Conservation (phyloP, 1,140 invertebrate species). For the Diachasmimorpha longicaudata region DNA sequence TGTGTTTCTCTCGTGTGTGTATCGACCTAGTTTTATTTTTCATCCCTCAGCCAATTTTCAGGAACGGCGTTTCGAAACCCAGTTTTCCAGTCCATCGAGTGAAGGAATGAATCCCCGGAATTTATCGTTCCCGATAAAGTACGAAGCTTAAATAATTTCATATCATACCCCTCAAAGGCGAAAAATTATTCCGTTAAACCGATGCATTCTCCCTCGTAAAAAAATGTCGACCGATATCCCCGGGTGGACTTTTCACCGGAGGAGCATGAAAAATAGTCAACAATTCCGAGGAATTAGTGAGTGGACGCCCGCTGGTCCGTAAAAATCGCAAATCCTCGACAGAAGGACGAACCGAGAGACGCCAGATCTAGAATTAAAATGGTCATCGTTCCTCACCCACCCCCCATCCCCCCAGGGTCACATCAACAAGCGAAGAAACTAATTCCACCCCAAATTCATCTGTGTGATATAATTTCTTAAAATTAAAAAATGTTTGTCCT, state of each 20-base stretch:
- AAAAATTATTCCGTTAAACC: not conserved
- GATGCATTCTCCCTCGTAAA: too few relatives aligned
- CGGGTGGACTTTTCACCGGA: too few relatives aligned
- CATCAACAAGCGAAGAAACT: not conserved
- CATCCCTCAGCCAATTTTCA: not conserved
- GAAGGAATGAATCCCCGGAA: too few relatives aligned
- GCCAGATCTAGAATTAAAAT: not conserved
- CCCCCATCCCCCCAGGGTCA: not conserved
- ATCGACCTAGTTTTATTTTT: slow-evolving; percentile 22
- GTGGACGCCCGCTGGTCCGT: slow-evolving; percentile 40
- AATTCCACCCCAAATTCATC: too few relatives aligned
- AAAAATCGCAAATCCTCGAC: slow-evolving; percentile 41
- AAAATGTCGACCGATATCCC: too few relatives aligned
- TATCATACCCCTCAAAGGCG: too few relatives aligned
- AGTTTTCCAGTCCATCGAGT: too few relatives aligned
- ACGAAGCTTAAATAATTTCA: too few relatives aligned
- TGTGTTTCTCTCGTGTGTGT: too few relatives aligned
- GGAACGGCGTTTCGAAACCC: too few relatives aligned
- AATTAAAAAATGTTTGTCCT: not conserved
- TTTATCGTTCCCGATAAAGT: too few relatives aligned
- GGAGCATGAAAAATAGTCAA: slow-evolving; percentile 29
- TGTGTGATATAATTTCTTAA: too few relatives aligned
- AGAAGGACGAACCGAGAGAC: not conserved
- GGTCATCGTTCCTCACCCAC: not conserved
- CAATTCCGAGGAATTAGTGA: slow-evolving; percentile 36